Percentiles rank a stretch among this genome's conserved stretches.
Evolutionary conservation across 1,140 invertebrate genomes (phyloP).

Genomic region (Caenorhabditis latens): DNA sequence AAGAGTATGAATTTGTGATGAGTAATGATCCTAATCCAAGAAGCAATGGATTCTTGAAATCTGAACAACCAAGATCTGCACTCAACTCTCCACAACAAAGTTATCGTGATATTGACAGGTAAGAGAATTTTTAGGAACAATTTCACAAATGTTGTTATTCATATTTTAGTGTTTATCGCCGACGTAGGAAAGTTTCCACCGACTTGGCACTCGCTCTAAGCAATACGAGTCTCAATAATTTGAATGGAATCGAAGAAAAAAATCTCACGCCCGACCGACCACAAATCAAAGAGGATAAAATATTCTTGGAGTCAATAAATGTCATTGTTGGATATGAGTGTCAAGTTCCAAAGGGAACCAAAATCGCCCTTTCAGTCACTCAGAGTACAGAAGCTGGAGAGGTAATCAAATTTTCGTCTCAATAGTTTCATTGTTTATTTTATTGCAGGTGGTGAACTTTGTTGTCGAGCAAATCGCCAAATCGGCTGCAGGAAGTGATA

Average conservation of each 20-base stretch:
- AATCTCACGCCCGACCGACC: slow-evolving; percentile 33
- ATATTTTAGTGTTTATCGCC: slow-evolving; percentile 57
- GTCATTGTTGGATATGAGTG: slow-evolving; percentile 75
- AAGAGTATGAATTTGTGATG: slow-evolving; percentile 42
- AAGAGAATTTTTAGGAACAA: not conserved
- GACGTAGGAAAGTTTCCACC: slow-evolving; percentile 56
- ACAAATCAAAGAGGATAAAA: slow-evolving; percentile 39
- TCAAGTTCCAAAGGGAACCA: slow-evolving; percentile 89
- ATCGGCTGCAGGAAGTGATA: slow-evolving; percentile 83
- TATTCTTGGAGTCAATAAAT: slow-evolving; percentile 33
- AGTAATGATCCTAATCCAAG: slow-evolving; percentile 40
- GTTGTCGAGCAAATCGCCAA: slow-evolving; percentile 94
- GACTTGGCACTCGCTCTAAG: slow-evolving; percentile 47
- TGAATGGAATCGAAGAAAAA: slow-evolving; percentile 24
- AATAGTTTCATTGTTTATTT: not conserved
- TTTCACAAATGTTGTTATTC: not conserved
- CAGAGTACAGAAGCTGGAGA: slow-evolving; percentile 83
- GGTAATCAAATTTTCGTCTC: slow-evolving; percentile 73
- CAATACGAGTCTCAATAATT: slow-evolving; percentile 49
- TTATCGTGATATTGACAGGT: slow-evolving; percentile 62
- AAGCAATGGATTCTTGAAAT: slow-evolving; percentile 33
- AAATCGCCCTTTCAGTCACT: slow-evolving; percentile 91
- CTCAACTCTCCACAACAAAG: slow-evolving; percentile 60
- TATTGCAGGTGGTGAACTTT: slow-evolving; percentile 89
- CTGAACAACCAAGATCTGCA: slow-evolving; percentile 38